phyloP scores from a whole-genome alignment of 2,888 invertebrate genomes.

The Ochropleura plecta region DNA sequence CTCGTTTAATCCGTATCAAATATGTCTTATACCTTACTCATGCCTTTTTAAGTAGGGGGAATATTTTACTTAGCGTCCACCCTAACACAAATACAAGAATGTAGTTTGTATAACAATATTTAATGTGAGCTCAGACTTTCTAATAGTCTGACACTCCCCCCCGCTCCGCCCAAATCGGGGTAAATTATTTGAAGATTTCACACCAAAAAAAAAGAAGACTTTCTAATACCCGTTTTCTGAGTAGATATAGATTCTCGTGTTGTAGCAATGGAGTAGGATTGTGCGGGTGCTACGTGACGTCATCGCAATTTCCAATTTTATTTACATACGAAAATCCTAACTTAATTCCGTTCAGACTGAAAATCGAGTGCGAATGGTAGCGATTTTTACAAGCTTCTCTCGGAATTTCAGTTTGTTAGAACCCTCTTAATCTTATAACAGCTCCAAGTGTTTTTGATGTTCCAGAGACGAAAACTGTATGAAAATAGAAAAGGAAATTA shows the following conservation, averaged over 20 bases:
- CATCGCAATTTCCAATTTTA: constrained; percentile 59
- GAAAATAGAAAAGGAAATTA: constrained; percentile 42
- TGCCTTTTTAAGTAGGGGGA: constrained; percentile 36
- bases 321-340: constrained; percentile 62
- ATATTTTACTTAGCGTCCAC: constrained; percentile 30
- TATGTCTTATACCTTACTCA: constrained; percentile 55
- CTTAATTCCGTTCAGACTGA: constrained; percentile 57
- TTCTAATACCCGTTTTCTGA: constrained; percentile 34
- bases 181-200: too few species aligned
- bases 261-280: constrained; percentile 32
- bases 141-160: background rate
- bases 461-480: constrained; percentile 27
- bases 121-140: constrained; percentile 31
- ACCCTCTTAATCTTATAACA: constrained; percentile 49
- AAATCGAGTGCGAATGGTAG: constrained; percentile 60
- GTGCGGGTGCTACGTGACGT: constrained; percentile 55
- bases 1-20: constrained; percentile 74
- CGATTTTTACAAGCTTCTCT: constrained; percentile 52
- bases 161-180: too few species aligned
- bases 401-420: constrained; percentile 51
- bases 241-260: constrained; percentile 17
- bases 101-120: constrained; percentile 36
- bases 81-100: constrained; percentile 27
- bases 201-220: background rate
- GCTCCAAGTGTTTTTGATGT: constrained; percentile 47